A percentile compares a stretch with the other conserved stretches of the same genome.
phyloP scores from a whole-genome alignment of 2,888 invertebrate genomes.

The Phrixothrix hirtus region DNA sequence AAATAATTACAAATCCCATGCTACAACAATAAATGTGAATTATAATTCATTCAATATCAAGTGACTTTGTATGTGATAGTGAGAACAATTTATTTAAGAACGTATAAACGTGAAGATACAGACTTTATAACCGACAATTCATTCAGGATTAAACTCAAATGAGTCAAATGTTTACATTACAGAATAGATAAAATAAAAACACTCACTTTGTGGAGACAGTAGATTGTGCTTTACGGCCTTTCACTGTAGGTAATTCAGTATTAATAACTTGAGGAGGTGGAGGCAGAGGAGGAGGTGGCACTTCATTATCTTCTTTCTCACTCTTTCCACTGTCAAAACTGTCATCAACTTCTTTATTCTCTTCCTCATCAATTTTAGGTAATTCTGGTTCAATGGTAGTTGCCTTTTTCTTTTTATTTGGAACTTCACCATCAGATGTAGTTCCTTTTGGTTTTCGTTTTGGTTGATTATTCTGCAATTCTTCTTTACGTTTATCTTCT shows the following conservation, averaged over 20 bases:
- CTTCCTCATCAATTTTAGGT: background rate
- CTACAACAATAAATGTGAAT: too few relatives aligned
- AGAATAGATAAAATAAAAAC: too few relatives aligned
- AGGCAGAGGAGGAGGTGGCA: too few relatives aligned
- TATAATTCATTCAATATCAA: too few relatives aligned
- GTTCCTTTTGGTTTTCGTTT: conserved; percentile 42
- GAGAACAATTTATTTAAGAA: too few relatives aligned
- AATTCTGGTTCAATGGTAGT: conserved; percentile 30
- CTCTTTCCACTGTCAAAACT: background rate
- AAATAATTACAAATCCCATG: too few relatives aligned
- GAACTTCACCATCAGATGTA: conserved; percentile 3
- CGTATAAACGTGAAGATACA: too few relatives aligned
- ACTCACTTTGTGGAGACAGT: background rate
- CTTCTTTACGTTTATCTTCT: conserved; percentile 56
- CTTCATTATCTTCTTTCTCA: conserved; percentile 10
- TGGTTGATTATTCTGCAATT: conserved; percentile 49
- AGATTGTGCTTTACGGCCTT: background rate
- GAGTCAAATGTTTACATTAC: too few relatives aligned
- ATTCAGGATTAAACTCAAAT: too few relatives aligned
- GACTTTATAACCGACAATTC: too few relatives aligned
- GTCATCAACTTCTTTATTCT: background rate
- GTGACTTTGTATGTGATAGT: too few relatives aligned
- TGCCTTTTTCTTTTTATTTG: conserved; percentile 21
- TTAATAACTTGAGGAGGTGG: too few relatives aligned
- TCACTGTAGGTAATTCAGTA: background rate